Conservation (phyloP, 2,113 vertebrate species). For the Crotalus viridis region DNA sequence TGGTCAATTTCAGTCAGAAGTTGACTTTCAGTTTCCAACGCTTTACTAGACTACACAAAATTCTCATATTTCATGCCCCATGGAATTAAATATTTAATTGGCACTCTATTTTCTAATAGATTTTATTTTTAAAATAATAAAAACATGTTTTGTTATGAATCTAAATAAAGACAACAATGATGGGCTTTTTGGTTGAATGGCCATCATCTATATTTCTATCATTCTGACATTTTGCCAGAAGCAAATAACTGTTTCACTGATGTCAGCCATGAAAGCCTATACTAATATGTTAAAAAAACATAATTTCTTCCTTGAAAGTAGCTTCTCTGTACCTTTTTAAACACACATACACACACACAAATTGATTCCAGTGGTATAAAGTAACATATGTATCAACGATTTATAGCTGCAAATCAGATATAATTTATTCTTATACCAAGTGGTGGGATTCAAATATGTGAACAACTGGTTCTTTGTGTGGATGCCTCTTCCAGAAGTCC, state of each 20-base stretch:
- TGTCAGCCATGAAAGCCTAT: not conserved
- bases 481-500: no score
- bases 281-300: not conserved
- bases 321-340: not conserved
- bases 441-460: no score
- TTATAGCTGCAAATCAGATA: not conserved
- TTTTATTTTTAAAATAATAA: not conserved
- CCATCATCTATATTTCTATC: not conserved
- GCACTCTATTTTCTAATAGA: not conserved
- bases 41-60: not conserved
- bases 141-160: not conserved
- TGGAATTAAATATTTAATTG: not conserved
- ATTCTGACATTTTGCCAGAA: not conserved
- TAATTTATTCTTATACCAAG: not conserved
- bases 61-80: not conserved
- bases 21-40: not conserved
- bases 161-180: not conserved
- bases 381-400: not conserved
- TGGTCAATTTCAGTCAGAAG: not conserved
- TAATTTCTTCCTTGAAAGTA: not conserved
- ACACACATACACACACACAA: not conserved
- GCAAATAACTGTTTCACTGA: not conserved
- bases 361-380: not conserved
- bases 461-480: no score
- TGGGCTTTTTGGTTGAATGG: not conserved